phyloP scores from a whole-genome alignment of 2,797 vertebrate genomes.

The Eremophila alpestris region DNA sequence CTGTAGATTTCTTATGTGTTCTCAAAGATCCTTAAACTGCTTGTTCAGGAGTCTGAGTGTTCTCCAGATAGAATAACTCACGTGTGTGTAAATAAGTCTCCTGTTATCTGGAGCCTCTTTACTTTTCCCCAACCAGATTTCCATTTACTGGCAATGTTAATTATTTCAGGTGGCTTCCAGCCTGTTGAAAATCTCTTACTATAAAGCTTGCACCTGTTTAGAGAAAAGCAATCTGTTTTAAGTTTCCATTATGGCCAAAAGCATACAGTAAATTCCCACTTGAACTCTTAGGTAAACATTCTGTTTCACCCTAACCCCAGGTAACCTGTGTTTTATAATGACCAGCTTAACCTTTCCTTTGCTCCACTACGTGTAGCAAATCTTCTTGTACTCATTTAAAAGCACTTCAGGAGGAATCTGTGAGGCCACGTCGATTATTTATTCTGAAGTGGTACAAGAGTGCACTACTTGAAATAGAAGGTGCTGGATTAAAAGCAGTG shows the following conservation, averaged over 20 bases:
- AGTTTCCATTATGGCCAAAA: constrained; percentile 7
- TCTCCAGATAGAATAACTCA: background rate
- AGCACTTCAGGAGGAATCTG: background rate
- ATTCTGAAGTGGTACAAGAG: background rate
- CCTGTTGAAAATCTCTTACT: background rate
- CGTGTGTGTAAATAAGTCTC: background rate
- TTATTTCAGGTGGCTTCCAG: constrained; percentile 12
- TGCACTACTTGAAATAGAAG: background rate
- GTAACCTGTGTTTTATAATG: background rate
- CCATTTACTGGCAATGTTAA: background rate
- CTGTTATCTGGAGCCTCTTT: background rate
- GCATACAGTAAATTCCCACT: constrained; percentile 18
- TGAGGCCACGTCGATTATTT: background rate
- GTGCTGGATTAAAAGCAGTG: background rate
- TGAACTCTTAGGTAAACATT: constrained; percentile 10
- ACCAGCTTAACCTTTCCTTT: constrained; percentile 39
- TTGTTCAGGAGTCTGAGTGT: background rate
- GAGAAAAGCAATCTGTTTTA: background rate
- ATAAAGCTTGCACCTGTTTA: background rate
- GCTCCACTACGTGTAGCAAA: background rate
- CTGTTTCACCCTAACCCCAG: background rate
- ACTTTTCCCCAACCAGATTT: background rate
- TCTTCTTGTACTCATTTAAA: background rate
- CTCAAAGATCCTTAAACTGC: background rate
- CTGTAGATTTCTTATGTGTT: background rate